Evolutionary conservation across 2,888 invertebrate genomes (phyloP), one percentile per base, ranked within the genome.

Genomic region (Leucania comma): DNA sequence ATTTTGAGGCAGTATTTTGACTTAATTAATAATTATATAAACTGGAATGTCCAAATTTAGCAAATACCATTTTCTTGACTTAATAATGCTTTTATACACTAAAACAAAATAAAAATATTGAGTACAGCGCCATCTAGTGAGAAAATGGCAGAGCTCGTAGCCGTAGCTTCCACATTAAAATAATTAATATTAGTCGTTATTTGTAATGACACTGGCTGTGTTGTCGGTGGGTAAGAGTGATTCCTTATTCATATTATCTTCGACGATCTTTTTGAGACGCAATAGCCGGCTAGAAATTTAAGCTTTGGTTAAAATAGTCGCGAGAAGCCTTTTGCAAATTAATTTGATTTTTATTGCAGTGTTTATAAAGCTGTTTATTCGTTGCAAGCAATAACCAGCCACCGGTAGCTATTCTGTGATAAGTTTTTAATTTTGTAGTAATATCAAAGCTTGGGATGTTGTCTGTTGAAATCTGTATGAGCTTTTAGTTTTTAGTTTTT

Each of bases 231-330:
- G 73, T 71, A 79, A 80, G 65, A 42, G 26, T 56, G 72, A 68
- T 86, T 89, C 90, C 74, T 87, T 86, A 57, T 91, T 88, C 90
- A 94, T 93, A 78, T 91, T 92, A 69, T 93, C 94, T 88, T 94
- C 94, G 73, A 95, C 89, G 76, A 90, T 90, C 66, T 82, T 68
- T 93, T 92, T 94, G 85, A 95, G 93, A 84, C 74, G 89, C 87
- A 86, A 84, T 85, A 95, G 92, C 68, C 93, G 93, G 89, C 95
- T 95, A 95, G 84, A 94, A 94, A 83, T 60, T 79, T 70, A 82
- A 86, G 82, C 80, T 79, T 68, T 72, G 77, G 82, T 88, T 88
- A 87, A 80, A 72, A 68, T 50, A 32, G 26, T 61, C 57, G 51
- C 26, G 17, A n/a, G 1, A 76, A 81, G 78, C 78, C 20, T n/a